Conservation (phyloP, 1,140 invertebrate genomes). For the Caenorhabditis latens region DNA sequence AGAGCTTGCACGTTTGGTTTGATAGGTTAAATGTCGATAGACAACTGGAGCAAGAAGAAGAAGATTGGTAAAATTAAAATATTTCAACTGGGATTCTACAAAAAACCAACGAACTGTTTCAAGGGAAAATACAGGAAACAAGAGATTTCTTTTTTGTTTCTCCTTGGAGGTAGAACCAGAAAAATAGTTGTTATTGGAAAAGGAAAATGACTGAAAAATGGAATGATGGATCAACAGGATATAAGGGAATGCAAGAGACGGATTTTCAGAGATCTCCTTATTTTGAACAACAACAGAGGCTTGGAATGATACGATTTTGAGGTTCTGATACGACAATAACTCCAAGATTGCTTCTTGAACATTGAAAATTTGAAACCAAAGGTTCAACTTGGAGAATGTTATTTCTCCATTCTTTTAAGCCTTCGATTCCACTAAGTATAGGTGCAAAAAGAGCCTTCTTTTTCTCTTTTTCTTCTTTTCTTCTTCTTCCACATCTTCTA, state of each 20-base stretch:
- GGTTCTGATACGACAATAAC: background rate
- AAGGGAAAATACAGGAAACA: background rate
- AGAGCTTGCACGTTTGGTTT: conserved; percentile 38
- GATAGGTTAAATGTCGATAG: background rate
- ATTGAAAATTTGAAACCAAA: background rate
- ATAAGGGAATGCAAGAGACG: background rate
- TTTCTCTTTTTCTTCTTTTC: conserved; percentile 6
- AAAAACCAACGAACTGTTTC: too few relatives aligned
- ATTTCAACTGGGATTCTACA: too few relatives aligned
- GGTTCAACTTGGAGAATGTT: conserved; percentile 6
- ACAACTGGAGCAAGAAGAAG: too few relatives aligned
- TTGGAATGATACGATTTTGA: background rate
- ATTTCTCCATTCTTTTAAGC: background rate
- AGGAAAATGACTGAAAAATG: background rate
- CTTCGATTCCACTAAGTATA: conserved; percentile 4
- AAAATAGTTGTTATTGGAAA: conserved; percentile 12
- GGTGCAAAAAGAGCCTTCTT: conserved; percentile 9
- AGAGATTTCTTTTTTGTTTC: background rate
- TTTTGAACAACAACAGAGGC: background rate
- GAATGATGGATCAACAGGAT: conserved; percentile 29
- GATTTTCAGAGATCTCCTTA: background rate
- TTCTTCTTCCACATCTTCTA: background rate
- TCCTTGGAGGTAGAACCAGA: background rate
- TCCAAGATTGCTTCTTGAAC: background rate
- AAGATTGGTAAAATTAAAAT: too few relatives aligned